Evolutionary conservation across 1,140 invertebrate species (phyloP), one percentile per base, ranked within the genome.

Genomic region (Pectinophora gossypiella): DNA sequence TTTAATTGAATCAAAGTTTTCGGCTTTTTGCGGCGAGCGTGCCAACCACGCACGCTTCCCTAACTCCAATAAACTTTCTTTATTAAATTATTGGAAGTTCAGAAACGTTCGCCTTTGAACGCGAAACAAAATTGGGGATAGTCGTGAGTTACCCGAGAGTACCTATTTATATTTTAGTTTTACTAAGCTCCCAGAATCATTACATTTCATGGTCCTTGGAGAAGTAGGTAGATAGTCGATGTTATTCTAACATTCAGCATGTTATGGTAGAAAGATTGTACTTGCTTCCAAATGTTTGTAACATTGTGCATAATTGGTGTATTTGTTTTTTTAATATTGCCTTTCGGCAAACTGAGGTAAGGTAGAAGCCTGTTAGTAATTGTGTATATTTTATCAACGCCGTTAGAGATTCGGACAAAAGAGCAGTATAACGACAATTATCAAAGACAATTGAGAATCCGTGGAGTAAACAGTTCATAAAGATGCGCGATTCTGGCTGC

Each of bases 1-100:
- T 85, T 85, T 86, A 86, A 86, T 86, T 86, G 80, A 86, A 86
- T 86, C 75, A 80, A 81, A 86, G 83, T 83, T 84, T 84, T 79
- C 74, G 76, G 80, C 78, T 83, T 84, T 84, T 81, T 84, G 80
- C 68, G 83, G 79, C 72, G 69, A 81, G 77, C 79, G 75, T 79
- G 79, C 78, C 80, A 79, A 70, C 75, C 78, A 84, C 78, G 79
- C 83, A 84, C 80, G 83, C 74, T 76, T 72, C 68, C 66, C 73
- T 18, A 47, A 51, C 54, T 56, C 44, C 43, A 56, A 50, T 56
- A 83, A 86, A 86, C 74, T 86, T 86, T 84, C 79, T 79, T 86
- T 86, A 86, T 86, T 86, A 86, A 86, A 86, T 84, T 84, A 86
- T 86, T 81, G 81, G 76, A 76, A 86, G 77, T 84, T 80, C 70